A percentile compares a stretch with the other conserved stretches of the same genome.
These are phyloP conservation scores for Umimayanthus kanabou DNA, from an alignment of 92 coral and sea anemone species.

Conservation along the genomic window DNA sequence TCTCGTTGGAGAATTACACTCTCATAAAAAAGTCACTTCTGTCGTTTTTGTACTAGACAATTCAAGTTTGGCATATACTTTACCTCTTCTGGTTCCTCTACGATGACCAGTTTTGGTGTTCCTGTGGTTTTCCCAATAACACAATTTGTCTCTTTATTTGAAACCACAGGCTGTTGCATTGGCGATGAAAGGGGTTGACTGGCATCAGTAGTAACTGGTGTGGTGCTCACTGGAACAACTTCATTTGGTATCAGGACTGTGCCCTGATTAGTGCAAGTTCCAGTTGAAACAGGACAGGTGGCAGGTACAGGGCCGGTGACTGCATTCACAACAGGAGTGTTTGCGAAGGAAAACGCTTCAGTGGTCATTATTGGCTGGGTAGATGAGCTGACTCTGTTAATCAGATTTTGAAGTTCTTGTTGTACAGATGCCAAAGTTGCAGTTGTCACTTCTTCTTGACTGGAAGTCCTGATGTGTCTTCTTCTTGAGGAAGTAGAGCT, in stretches of 20 bases:
- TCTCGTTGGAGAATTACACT: background rate
- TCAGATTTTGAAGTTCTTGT: conserved; percentile 38
- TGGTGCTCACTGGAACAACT: background rate
- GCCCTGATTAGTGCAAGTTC: conserved; percentile 15
- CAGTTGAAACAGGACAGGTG: conserved; percentile 19
- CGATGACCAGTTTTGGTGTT: conserved; percentile 78
- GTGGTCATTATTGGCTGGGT: background rate
- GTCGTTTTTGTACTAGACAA: no score
- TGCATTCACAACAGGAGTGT: conserved; percentile 8
- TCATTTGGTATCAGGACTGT: background rate
- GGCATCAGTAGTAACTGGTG: background rate
- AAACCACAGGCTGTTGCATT: background rate
- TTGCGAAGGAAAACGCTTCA: background rate
- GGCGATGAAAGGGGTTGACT: background rate
- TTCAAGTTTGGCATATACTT: background rate
- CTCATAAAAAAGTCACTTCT: no score
- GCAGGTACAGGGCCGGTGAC: conserved; percentile 1
- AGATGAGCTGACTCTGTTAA: conserved; percentile 23
- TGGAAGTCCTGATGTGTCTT: background rate
- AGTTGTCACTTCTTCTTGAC: conserved; percentile 28
- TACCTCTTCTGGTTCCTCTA: conserved; percentile 99
- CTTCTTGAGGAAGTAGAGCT: conserved; percentile 16
- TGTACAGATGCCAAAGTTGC: conserved; percentile 38
- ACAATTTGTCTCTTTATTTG: conserved; percentile 1
- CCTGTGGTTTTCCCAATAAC: conserved; percentile 22